Evolutionary conservation across 1,140 invertebrate species (phyloP), one percentile per base, ranked within the genome.

Genomic region (Dreissena polymorpha): DNA sequence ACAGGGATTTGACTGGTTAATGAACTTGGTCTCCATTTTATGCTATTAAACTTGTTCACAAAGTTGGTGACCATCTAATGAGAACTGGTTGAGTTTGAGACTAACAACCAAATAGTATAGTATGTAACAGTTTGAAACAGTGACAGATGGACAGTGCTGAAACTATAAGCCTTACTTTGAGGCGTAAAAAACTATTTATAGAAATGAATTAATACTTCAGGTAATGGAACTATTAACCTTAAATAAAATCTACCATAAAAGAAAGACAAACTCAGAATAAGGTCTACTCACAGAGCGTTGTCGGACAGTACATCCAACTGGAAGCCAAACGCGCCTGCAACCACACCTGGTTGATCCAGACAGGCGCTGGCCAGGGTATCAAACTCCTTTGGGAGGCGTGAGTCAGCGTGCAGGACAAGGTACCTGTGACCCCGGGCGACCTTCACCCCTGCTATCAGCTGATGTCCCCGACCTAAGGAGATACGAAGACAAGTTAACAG

Each of bases 381-480:
- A 71, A 23, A 83, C 39, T 63, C 69, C 18, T 71, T 10, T 16
- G 81, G 81, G 29, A 83, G 25, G 50, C 18, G 50, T 50, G 73
- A 70, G 53, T 83, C 81, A 63, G 67, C 81, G 71, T 83, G 81
- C 18, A 83, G 64, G 69, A 83, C 75, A n/a, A 83, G 49, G 13
- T 53, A 71, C 27, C 70, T 65, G 3, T 68, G 63, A 23, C 73
- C 73, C 14, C 18, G 27, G 0, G 81, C 49, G 18, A 16, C 51
- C 25, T 60, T 53, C 10, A 27, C 73, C 23, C 81, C 81, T 14
- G 64, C 53, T 16, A 64, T 23, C 64, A 76, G 49, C 72, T 83
- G 81, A 3, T 50, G 51, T 10, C 81, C 81, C 55, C 81, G 75
- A 16, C 81, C 81, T 83, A 16, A 14, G 51, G 49, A 51, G 23